Evolutionary conservation across 2,113 vertebrate species (phyloP).

Genomic region (Pontoporia blainvillei): DNA sequence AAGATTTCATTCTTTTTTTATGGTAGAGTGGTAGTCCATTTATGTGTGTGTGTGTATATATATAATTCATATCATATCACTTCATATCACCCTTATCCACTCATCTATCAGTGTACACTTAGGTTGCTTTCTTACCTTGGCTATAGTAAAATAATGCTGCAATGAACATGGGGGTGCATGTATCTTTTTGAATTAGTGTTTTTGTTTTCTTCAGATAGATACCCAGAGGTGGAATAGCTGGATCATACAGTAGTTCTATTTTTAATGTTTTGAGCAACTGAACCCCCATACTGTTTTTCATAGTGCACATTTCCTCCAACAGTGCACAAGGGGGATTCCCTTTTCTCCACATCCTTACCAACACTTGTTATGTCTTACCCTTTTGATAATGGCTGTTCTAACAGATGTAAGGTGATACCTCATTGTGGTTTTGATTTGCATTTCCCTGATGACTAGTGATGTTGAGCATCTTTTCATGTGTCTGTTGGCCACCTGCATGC

Average conservation of each 20-base stretch:
- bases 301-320: background rate
- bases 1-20: background rate
- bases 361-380: no score
- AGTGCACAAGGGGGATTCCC: background rate
- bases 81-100: background rate
- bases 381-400: background rate
- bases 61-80: no score
- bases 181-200: background rate
- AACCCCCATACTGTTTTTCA: background rate
- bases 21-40: background rate
- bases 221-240: background rate
- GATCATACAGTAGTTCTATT: background rate
- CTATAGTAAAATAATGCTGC: background rate
- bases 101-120: background rate
- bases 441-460: background rate
- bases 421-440: background rate
- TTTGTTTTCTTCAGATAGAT: background rate
- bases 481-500: background rate
- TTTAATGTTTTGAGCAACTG: background rate
- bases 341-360: background rate
- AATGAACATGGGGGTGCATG: background rate
- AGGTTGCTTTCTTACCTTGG: background rate
- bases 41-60: background rate
- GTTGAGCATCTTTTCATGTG: background rate
- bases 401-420: background rate